phyloP scores from a whole-genome alignment of 2,888 invertebrate species.

The Chymomyza fuscimana region DNA sequence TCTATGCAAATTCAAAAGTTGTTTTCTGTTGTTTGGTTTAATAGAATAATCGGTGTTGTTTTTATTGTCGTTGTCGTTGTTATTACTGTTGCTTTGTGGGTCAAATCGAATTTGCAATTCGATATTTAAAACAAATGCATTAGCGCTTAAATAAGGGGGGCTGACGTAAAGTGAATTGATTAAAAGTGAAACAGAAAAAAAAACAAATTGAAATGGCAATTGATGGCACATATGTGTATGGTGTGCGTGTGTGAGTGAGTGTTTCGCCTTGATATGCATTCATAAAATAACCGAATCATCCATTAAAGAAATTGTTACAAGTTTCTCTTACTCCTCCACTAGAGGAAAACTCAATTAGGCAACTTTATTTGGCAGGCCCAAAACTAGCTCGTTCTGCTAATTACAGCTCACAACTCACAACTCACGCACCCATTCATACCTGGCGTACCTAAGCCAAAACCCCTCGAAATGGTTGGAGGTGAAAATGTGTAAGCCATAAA shows the following conservation, averaged over 20 bases:
- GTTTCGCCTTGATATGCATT: background rate
- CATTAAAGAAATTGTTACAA: conserved; percentile 2
- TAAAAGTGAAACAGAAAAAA: conserved; percentile 12
- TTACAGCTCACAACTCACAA: conserved; percentile 21
- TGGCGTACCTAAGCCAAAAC: background rate
- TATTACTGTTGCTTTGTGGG: conserved; percentile 28
- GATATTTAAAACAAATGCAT: conserved; percentile 39
- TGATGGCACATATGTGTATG: background rate
- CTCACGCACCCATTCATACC: background rate
- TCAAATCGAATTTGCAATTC: conserved; percentile 52
- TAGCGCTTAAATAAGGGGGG: conserved; percentile 50
- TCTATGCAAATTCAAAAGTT: conserved; percentile 65
- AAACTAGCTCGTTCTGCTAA: conserved; percentile 40
- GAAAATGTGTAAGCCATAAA: conserved; percentile 71
- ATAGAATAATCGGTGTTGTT: background rate
- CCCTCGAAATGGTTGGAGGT: conserved; percentile 17
- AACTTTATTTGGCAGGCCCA: conserved; percentile 40
- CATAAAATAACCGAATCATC: background rate
- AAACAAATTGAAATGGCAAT: conserved; percentile 35
- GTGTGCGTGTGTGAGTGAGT: background rate
- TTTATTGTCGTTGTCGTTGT: conserved; percentile 23
- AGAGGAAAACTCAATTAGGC: conserved; percentile 48
- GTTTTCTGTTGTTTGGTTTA: conserved; percentile 28
- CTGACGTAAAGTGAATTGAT: conserved; percentile 1
- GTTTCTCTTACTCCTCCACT: background rate